Conservation (phyloP, 2,797 vertebrate genomes). For the Parauchenoglanis punctatus region DNA sequence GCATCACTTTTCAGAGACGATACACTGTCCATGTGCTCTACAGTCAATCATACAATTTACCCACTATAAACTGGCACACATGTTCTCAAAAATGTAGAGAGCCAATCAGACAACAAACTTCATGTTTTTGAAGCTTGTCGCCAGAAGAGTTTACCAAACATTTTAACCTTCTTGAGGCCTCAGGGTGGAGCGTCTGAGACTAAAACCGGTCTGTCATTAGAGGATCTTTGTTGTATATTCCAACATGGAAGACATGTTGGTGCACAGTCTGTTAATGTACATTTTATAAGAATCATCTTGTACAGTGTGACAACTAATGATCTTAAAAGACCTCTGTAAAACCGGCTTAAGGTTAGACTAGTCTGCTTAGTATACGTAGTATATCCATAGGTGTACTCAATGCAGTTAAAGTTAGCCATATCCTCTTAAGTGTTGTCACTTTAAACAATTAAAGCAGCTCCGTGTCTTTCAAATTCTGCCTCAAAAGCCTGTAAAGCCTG, state of each 20-base stretch:
- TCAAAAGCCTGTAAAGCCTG: not conserved
- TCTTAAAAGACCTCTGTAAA: not conserved
- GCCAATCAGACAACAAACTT: no score
- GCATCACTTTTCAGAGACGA: no score
- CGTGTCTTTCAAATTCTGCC: no score
- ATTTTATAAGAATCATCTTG: not conserved
- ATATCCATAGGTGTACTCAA: not conserved
- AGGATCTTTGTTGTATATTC: not conserved
- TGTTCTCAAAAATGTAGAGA: no score
- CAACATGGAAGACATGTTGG: not conserved
- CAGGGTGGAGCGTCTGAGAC: not conserved
- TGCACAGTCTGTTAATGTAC: not conserved
- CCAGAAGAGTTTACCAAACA: not conserved
- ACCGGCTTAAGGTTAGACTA: not conserved
- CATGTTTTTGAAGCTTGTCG: not conserved
- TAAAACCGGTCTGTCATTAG: not conserved
- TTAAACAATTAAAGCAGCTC: slow-evolving; percentile 5
- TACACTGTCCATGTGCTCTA: no score
- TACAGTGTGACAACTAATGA: not conserved
- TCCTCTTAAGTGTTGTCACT: not conserved
- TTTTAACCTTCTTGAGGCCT: not conserved
- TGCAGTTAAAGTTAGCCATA: not conserved
- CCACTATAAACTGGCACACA: no score
- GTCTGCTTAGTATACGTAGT: not conserved
- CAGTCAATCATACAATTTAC: no score